Evolutionary conservation across 2,113 vertebrate species (phyloP), one percentile per base, ranked within the genome.

Genomic region (Podocnemis expansa): DNA sequence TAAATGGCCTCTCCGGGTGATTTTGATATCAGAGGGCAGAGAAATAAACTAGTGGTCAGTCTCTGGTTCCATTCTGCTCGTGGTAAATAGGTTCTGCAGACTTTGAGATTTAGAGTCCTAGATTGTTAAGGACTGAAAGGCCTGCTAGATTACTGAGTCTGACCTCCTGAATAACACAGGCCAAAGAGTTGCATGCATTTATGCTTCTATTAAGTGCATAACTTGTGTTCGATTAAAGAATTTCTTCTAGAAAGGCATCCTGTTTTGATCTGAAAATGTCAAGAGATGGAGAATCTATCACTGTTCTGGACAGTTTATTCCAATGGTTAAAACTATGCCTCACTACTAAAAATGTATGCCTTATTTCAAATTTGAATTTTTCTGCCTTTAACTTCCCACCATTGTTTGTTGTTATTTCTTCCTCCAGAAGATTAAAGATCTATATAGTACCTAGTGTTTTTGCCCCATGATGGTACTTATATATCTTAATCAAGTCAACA

Each of bases 1-100:
- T 43, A 82, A 49, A 79, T 76, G 19, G 9, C 38, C 87, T 47
- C 47, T 47, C 47, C 10, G 10, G 47, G n/a, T n/a, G n/a, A n/a
- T n/a, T 84, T 84, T 34, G 56, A 16, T 82, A 34, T 49, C 86
- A 81, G 8, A 80, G 31, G 84, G 76, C 41, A 86, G 25, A 80
- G 91, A 87, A 87, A 90, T 31, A 3, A 89, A 84, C 56, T 12
- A 21, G 34, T 47, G 84, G n/a, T 56, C 8, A 83, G 12, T 5
- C 88, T 89, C 82, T 82, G 78, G 70, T 87, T 92, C 93, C 27
- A 51, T 78, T 83, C 24, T 89, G 78, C 82, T 91, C 93, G 70
- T 5, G 5, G 2, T 56, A 45, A 80, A 51, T 93, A 84, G 87
- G 25, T 76, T 45, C 24, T 45, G 12, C 24, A 76, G 12, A 45